A percentile compares a stretch with the other conserved stretches of the same genome.
These are phyloP conservation scores for Pogona vitticeps DNA, from an alignment of 2,113 vertebrate genomes.

Conservation along the genomic window DNA sequence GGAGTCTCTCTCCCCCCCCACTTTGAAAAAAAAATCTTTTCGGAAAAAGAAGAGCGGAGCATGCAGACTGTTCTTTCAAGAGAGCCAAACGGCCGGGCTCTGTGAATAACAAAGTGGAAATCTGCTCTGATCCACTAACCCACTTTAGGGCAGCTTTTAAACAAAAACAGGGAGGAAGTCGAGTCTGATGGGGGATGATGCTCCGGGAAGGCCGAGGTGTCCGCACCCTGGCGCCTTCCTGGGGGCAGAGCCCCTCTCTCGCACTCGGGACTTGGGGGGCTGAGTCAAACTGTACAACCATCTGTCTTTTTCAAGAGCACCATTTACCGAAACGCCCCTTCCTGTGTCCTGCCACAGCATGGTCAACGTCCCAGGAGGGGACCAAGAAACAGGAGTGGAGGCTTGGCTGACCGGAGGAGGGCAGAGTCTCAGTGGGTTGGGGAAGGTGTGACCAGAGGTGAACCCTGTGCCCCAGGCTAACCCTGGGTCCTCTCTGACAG, in stretches of 20 bases:
- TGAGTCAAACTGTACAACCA: no score
- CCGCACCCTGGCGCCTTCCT: not conserved
- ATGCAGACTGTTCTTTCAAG: conserved; percentile 49
- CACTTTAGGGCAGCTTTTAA: conserved; percentile 57
- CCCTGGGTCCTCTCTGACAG: no score
- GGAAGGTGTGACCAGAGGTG: no score
- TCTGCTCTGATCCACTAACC: conserved; percentile 68
- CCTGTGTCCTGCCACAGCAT: no score
- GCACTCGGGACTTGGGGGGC: conserved; percentile 6
- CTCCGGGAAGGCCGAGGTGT: fast-evolving
- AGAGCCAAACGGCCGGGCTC: conserved; percentile 48
- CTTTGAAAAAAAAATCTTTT: no score
- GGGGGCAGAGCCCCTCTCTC: conserved; percentile 15
- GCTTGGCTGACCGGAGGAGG: no score
- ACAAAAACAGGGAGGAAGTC: conserved; percentile 47
- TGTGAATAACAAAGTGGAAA: conserved; percentile 59
- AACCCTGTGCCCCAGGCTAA: no score
- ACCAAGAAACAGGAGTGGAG: no score
- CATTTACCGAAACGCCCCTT: no score
- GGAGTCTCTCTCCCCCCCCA: not conserved
- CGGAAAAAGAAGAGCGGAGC: conserved; percentile 45
- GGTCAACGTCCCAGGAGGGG: no score
- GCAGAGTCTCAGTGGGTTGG: no score
- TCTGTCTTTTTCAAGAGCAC: no score
- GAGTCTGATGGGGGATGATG: conserved; percentile 32